Base-by-base conservation (phyloP, 1,140 invertebrate genomes). In the Galleria mellonella region DNA sequence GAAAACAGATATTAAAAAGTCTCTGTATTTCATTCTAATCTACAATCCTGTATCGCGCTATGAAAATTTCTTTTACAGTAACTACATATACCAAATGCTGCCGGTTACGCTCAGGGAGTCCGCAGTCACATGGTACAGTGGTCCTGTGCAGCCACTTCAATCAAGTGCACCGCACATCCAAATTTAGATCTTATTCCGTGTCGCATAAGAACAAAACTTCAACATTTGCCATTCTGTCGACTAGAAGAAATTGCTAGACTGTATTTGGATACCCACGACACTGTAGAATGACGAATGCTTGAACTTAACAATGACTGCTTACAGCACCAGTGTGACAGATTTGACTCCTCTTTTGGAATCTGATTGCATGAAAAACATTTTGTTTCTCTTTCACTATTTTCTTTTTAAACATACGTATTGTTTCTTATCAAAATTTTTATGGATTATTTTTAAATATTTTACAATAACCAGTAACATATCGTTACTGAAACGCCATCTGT, bases 171-270 rank as follows among this genome's bases (percentile, higher is more conserved):
- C 32, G 35, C 54, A 61, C 69, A 63, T 54, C 55, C 52, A 68
- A 64, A 55, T 57, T 63, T 55, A 57, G 51, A 60, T 62, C 55
- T 57, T 71, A 54, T 58, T 44, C 41, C 62, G 50, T 35, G 50
- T 55, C 46, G 44, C 48, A 55, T 55, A 62, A 62, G 43, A 59
- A 37, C 47, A 42, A 50, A 62, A 63, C 62, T 79, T 79, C 71
- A 76, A 76, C 58, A 72, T 79, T 79, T 79, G 71, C 75, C 71
- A 79, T 78, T 78, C 74, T 68, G 70, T 74, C 68, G 63, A 72
- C 74, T 75, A 76, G 70, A 72, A 55, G 49, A 60, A 78, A 73
- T 73, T 63, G 63, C 72, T 75, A 70, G 72, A 70, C 62, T 64
- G 66, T 76, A 72, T 66, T 70, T 45, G 57, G 61, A 68, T 62